phyloP scores from a whole-genome alignment of 2,888 invertebrate genomes.

The Microctonus brassicae region DNA sequence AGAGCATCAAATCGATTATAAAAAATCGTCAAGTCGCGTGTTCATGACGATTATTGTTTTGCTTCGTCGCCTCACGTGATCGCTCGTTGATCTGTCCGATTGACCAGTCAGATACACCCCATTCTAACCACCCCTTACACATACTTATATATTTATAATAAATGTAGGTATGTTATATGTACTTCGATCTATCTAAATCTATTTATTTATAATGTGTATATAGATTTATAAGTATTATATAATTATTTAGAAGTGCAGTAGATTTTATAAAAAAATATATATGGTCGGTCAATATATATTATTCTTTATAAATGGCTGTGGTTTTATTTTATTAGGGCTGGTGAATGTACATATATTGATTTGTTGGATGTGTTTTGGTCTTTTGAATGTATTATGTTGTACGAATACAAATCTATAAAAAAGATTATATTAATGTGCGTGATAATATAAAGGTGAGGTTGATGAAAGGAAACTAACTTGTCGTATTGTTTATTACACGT shows the following conservation, averaged over 20 bases:
- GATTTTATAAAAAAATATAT: too few species aligned
- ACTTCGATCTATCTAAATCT: too few species aligned
- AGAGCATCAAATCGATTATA: conserved; percentile 10
- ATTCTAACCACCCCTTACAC: too few species aligned
- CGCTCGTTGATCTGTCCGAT: conserved; percentile 24
- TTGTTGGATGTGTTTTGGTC: conserved; percentile 45
- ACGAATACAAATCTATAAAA: background rate
- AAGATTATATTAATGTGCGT: conserved; percentile 57
- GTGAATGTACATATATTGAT: conserved; percentile 12
- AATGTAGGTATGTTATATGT: background rate
- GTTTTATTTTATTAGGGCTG: background rate
- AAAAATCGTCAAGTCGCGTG: conserved; percentile 32
- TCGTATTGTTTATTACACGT: too few species aligned
- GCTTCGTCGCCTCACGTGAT: conserved; percentile 22
- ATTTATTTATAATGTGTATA: too few species aligned
- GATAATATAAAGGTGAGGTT: conserved; percentile 58
- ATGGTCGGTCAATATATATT: too few species aligned
- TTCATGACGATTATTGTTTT: conserved; percentile 30
- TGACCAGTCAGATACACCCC: conserved; percentile 26
- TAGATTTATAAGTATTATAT: too few species aligned
- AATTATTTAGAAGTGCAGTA: too few species aligned
- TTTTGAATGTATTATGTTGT: conserved; percentile 33
- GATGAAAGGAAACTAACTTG: conserved; percentile 61
- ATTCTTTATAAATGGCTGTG: background rate
- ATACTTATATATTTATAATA: background rate